Evolutionary conservation across 1,140 invertebrate genomes (phyloP), one percentile per base, ranked within the genome.

Genomic region (Drosophila trapezifrons): DNA sequence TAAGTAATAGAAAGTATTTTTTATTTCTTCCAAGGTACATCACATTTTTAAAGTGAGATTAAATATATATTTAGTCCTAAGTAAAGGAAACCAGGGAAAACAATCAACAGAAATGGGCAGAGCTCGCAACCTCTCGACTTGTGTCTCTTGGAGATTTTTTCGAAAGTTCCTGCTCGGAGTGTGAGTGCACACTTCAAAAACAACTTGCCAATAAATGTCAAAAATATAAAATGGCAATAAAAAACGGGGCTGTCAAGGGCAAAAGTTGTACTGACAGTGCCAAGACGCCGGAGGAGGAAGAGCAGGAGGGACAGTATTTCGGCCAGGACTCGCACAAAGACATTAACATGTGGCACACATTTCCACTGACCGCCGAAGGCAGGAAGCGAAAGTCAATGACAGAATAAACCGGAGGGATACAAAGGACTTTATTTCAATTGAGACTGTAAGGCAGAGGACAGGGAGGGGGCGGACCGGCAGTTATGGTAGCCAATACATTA

Each of bases 341-440:
- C 74, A 78, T 77, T 77, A 76, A 77, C 74, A 77, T 76, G 72
- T 76, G 73, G 72, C 72, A 76, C 73, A 76, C 73, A 76, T 76
- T 76, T 67, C 29, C 54, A 67, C 22, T 59, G 62, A 76, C 54
- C 73, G 73, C 73, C 54, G 17, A 59, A 13, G 72, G 62, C 71
- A 76, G 72, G 73, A 76, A 76, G 40, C 42, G 52, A 59, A 47
- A 76, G 60, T 65, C 71, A 76, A 70, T 77, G 55, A 70, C 57
- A 54, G 56, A 60, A 54, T 62, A 77, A 56, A 72, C 55, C 46
- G 49, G 37, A 49, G 55, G 73, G 63, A 76, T 47, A 67, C 40
- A 67, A 56, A 76, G 40, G 72, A 73, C 69, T 62, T 67, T 57
- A 59, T 76, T 76, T 76, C 73, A 67, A 62, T 70, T 63, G 42